These are phyloP conservation scores for Podarcis muralis DNA, from an alignment of 2,113 vertebrate genomes.

Conservation along the genomic window DNA sequence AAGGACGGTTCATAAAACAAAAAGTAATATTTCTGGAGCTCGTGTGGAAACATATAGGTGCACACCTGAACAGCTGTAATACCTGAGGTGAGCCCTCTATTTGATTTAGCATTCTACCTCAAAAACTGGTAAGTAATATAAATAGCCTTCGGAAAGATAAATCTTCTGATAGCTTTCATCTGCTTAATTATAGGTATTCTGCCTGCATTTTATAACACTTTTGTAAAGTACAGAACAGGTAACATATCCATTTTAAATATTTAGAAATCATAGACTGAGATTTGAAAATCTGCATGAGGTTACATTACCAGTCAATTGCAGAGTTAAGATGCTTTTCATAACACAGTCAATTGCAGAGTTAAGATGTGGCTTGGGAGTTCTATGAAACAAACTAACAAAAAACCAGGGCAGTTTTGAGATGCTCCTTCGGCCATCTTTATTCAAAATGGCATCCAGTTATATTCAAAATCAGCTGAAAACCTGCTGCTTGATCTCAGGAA, in stretches of 20 bases:
- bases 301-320: not conserved
- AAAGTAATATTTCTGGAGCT: not conserved
- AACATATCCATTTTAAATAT: not conserved
- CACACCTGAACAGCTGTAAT: not conserved
- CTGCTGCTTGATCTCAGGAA: too few species aligned
- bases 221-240: not conserved
- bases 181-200: not conserved
- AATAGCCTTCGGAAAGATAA: not conserved
- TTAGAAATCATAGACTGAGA: not conserved
- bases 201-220: not conserved
- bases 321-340: not conserved
- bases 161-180: not conserved
- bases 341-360: not conserved
- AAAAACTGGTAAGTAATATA: not conserved
- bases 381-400: too few species aligned
- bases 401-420: too few species aligned
- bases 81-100: not conserved
- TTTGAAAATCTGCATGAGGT: not conserved
- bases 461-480: too few species aligned
- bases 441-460: too few species aligned
- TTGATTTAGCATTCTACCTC: not conserved
- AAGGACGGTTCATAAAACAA: not conserved
- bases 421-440: too few species aligned
- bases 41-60: not conserved
- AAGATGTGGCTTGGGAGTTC: not conserved